Evolutionary conservation across 2,888 invertebrate genomes (phyloP).

Genomic region (Dicycla oo): DNA sequence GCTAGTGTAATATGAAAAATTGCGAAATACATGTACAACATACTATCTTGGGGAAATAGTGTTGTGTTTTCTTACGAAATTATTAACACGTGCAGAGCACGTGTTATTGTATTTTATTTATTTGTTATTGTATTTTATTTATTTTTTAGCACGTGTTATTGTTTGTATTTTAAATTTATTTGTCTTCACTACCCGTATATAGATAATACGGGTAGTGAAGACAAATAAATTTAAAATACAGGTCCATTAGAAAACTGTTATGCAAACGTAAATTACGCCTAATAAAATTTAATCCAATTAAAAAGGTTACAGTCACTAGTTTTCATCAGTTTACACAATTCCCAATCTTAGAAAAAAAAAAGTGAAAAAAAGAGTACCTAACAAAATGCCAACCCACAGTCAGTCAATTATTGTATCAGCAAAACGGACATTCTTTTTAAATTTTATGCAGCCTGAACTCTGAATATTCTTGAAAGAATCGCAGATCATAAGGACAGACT

Average conservation of each 20-base stretch:
- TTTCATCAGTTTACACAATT: background rate
- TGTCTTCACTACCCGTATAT: too few species aligned
- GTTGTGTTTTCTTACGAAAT: slow-evolving; percentile 21
- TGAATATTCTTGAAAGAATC: slow-evolving; percentile 24
- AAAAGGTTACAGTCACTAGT: background rate
- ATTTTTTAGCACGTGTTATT: too few species aligned
- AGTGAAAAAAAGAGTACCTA: background rate
- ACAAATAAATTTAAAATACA: background rate
- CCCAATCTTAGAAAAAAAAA: background rate
- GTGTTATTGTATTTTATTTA: too few species aligned
- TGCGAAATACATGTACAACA: slow-evolving; percentile 35
- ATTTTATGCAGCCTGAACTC: background rate
- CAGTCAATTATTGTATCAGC: slow-evolving; percentile 1
- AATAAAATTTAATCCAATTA: background rate
- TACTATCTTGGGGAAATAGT: background rate
- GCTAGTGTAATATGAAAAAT: slow-evolving; percentile 22
- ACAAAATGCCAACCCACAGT: background rate
- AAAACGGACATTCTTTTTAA: slow-evolving; percentile 13
- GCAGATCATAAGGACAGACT: slow-evolving; percentile 24
- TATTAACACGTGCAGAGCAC: background rate
- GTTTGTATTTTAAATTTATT: too few species aligned
- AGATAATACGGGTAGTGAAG: too few species aligned
- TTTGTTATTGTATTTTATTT: too few species aligned
- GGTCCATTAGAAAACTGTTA: background rate
- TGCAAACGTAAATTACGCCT: background rate